phyloP scores from a whole-genome alignment of 1,140 invertebrate species.

The Megalopta genalis region DNA sequence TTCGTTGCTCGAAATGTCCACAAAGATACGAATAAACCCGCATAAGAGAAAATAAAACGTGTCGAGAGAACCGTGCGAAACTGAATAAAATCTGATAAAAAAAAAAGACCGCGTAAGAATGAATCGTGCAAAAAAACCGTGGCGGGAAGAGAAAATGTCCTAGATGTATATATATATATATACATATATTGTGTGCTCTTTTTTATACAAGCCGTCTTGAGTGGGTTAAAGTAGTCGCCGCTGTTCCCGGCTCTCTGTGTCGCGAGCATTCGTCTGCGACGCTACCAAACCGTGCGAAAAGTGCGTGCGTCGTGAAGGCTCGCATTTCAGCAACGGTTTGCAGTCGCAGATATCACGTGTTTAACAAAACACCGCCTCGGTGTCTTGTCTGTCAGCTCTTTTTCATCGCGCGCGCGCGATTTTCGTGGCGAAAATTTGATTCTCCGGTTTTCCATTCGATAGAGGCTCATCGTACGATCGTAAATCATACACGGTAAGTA shows the following conservation, averaged over 20 bases:
- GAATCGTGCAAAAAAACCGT: no score
- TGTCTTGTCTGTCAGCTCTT: slow-evolving; percentile 4
- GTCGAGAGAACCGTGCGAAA: no score
- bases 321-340: slow-evolving; percentile 53
- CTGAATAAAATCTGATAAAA: no score
- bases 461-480: neutral
- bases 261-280: slow-evolving; percentile 8
- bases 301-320: slow-evolving; percentile 49
- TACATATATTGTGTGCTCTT: no score
- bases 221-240: neutral
- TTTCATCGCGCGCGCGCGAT: slow-evolving; percentile 11
- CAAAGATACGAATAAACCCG: no score
- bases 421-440: neutral
- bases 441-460: neutral
- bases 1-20: no score
- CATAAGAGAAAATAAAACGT: no score
- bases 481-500: neutral
- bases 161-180: no score
- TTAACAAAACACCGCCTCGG: slow-evolving; percentile 37
- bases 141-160: no score
- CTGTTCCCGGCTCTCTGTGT: neutral
- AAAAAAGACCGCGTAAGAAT: no score
- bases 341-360: slow-evolving; percentile 53
- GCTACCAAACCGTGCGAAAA: slow-evolving; percentile 40
- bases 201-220: no score